Percentiles rank a stretch among this genome's conserved stretches.
phyloP scores from a whole-genome alignment of 1,140 invertebrate genomes.

The Trichogramma pretiosum region DNA sequence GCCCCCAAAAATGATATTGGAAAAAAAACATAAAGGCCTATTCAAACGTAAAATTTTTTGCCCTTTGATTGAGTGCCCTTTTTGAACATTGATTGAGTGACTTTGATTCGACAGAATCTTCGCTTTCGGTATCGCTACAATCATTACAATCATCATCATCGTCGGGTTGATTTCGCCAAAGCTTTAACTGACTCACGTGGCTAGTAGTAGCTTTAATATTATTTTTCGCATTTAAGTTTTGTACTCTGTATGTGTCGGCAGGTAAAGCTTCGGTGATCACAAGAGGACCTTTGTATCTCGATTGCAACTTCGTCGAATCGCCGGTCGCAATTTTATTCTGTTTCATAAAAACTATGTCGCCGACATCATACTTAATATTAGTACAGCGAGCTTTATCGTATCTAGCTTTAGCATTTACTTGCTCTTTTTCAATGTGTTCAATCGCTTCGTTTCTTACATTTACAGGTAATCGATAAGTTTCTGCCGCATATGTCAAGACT shows the following conservation, averaged over 20 bases:
- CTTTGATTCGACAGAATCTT: no score
- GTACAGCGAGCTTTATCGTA: neutral
- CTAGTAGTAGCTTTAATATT: neutral
- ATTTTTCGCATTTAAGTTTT: neutral
- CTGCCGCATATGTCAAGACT: neutral
- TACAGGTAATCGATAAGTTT: neutral
- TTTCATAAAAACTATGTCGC: neutral
- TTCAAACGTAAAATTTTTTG: no score
- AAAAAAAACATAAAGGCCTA: no score
- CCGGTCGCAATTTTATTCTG: neutral
- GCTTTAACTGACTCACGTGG: neutral
- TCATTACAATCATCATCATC: no score
- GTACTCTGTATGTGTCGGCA: neutral
- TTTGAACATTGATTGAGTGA: no score
- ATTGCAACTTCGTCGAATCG: neutral
- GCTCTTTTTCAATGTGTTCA: neutral
- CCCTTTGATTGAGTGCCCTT: no score
- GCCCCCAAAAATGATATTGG: no score
- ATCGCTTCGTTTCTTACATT: neutral
- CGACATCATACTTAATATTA: slow-evolving; percentile 1
- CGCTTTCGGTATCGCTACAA: no score
- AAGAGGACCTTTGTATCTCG: neutral
- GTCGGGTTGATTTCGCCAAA: neutral
- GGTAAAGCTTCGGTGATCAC: neutral
- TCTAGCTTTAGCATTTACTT: neutral